Conservation (phyloP, 64 coral and sea anemone species). For the Cladopsammia gracilis region DNA sequence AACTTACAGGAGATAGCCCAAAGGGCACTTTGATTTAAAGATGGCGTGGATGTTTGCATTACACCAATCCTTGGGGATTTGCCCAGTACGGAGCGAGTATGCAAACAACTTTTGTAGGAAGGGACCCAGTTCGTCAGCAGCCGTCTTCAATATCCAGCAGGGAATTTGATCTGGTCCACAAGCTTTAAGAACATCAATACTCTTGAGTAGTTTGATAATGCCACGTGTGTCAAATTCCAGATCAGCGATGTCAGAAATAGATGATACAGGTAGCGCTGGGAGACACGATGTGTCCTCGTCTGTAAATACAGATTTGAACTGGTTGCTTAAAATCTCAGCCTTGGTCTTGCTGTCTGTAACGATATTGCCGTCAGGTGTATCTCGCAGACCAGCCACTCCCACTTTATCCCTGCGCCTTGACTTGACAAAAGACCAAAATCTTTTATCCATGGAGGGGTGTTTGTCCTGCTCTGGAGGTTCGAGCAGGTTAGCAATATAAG, state of each 20-base stretch:
- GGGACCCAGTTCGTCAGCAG: constrained; percentile 27
- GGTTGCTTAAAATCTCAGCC: constrained; percentile 64
- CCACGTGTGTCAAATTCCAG: constrained; percentile 17
- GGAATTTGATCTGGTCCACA: constrained; percentile 44
- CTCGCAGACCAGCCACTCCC: constrained; percentile 29
- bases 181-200: neutral
- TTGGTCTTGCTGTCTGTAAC: constrained; percentile 43
- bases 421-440: constrained; percentile 77
- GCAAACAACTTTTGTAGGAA: constrained; percentile 8
- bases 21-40: too few relatives aligned
- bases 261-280: neutral
- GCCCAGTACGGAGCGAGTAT: neutral
- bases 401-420: constrained; percentile 36
- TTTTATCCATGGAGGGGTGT: constrained; percentile 6
- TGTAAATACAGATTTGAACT: constrained; percentile 74
- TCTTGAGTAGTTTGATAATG: constrained; percentile 38
- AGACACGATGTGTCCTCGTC: constrained; percentile 18
- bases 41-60: too few relatives aligned
- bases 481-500: constrained; percentile 58
- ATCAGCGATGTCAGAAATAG: constrained; percentile 11
- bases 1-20: too few relatives aligned
- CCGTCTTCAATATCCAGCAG: constrained; percentile 18
- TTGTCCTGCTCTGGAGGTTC: neutral
- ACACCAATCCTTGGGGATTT: neutral
- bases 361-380: neutral